phyloP scores from a whole-genome alignment of 1,140 invertebrate genomes.

The Drosophila setifemur region DNA sequence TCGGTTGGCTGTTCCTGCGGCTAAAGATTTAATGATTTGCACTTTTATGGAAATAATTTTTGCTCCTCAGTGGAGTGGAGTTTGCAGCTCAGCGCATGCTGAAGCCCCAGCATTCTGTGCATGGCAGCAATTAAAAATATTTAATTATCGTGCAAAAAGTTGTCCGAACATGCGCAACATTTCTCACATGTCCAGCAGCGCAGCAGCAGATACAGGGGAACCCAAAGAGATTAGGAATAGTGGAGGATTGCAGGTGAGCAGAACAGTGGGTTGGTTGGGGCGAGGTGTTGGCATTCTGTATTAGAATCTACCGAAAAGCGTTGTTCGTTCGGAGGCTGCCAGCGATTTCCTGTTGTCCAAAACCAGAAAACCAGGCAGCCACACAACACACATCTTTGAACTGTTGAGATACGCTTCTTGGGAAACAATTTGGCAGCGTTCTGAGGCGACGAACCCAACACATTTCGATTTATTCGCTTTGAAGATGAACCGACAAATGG shows the following conservation, averaged over 20 bases:
- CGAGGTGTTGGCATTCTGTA: conserved; percentile 31
- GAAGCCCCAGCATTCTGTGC: conserved; percentile 61
- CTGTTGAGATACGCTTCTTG: conserved; percentile 54
- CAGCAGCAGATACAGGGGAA: conserved; percentile 13
- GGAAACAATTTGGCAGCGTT: conserved; percentile 62
- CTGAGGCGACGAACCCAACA: conserved; percentile 46
- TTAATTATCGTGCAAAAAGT: conserved; percentile 80
- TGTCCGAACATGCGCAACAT: conserved; percentile 77
- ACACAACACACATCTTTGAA: neutral
- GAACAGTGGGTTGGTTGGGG: neutral
- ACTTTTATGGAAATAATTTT: conserved; percentile 80
- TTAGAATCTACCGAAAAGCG: conserved; percentile 65
- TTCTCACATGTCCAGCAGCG: conserved; percentile 71
- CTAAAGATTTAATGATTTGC: conserved; percentile 78
- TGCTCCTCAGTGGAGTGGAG: conserved; percentile 32
- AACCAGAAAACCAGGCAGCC: conserved; percentile 13
- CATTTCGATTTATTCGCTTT: conserved; percentile 48
- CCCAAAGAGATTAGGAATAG: conserved; percentile 8
- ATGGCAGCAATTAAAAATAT: conserved; percentile 80
- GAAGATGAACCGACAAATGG: conserved; percentile 44
- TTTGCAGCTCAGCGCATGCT: neutral
- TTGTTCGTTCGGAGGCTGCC: conserved; percentile 43
- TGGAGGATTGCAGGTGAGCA: neutral
- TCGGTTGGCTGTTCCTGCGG: conserved; percentile 44
- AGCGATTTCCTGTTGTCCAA: conserved; percentile 69